These are phyloP conservation scores for Agrotis puta DNA, from an alignment of 2,888 invertebrate species.

Conservation along the genomic window DNA sequence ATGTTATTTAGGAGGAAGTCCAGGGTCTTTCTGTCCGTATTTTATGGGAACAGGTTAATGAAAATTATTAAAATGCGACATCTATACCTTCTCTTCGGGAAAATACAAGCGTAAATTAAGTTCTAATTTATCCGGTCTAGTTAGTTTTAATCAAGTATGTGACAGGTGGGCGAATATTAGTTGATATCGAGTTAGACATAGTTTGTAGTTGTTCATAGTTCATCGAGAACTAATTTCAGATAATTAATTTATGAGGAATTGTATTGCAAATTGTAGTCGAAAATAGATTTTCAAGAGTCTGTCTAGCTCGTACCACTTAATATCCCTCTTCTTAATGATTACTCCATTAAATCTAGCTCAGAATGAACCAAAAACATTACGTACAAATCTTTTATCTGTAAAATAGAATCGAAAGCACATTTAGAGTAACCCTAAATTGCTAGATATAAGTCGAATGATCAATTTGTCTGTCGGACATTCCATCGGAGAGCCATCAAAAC, in stretches of 20 bases:
- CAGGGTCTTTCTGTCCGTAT: background rate
- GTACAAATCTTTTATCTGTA: conserved; percentile 16
- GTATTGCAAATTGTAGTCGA: background rate
- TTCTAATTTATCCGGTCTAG: background rate
- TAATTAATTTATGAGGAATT: background rate
- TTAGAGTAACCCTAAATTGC: conserved; percentile 33
- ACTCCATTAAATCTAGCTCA: conserved; percentile 24
- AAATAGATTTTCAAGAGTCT: conserved; percentile 1
- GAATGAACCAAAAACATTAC: conserved; percentile 27
- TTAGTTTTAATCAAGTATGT: background rate
- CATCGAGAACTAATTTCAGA: background rate
- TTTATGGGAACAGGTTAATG: background rate
- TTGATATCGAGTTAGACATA: background rate
- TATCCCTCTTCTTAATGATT: conserved; percentile 23
- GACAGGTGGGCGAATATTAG: background rate
- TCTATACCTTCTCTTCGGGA: background rate
- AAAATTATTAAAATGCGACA: too few species aligned
- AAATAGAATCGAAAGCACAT: conserved; percentile 48
- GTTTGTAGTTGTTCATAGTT: conserved; percentile 20
- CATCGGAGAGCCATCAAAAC: conserved; percentile 59
- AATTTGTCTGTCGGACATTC: conserved; percentile 50
- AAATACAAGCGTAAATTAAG: background rate
- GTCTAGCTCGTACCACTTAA: background rate
- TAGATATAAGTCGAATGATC: conserved; percentile 19
- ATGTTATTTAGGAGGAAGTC: background rate